These are phyloP conservation scores for Drosophila funebris DNA, from an alignment of 1,140 invertebrate genomes.

Conservation along the genomic window DNA sequence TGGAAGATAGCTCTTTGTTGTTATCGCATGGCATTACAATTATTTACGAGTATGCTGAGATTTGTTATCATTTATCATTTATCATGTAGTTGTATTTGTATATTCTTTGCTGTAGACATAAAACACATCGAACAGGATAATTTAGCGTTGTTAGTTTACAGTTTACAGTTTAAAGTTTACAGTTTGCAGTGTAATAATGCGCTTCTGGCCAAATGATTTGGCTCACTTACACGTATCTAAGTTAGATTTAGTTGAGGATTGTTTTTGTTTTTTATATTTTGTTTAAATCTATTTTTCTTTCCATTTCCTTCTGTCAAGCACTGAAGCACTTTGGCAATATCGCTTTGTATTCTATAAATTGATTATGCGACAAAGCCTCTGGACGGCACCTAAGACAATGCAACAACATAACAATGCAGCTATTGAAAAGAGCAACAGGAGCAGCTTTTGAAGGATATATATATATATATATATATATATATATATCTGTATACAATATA, in stretches of 20 bases:
- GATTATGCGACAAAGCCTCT: conserved; percentile 76
- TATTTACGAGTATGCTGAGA: conserved; percentile 36
- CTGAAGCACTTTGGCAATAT: conserved; percentile 19
- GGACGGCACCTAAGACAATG: conserved; percentile 81
- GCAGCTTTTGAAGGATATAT: neutral
- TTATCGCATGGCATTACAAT: conserved; percentile 31
- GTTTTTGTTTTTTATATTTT: neutral
- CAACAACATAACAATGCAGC: conserved; percentile 31
- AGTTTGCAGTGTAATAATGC: conserved; percentile 20
- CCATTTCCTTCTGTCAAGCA: conserved; percentile 27
- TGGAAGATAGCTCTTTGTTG: conserved; percentile 76
- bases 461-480: too few species aligned
- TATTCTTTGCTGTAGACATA: conserved; percentile 38
- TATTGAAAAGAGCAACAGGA: neutral
- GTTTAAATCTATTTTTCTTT: conserved; percentile 20
- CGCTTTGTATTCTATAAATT: conserved; percentile 62
- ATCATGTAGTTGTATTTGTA: conserved; percentile 14
- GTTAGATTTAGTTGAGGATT: neutral
- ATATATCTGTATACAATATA: too few species aligned
- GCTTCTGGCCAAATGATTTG: conserved; percentile 7
- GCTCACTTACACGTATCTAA: neutral
- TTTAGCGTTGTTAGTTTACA: conserved; percentile 13
- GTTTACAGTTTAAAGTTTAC: conserved; percentile 28
- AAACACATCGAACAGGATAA: conserved; percentile 45
- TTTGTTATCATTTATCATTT: conserved; percentile 17